Conservation (phyloP, 2,888 invertebrate genomes). For the Cenopis cana region DNA sequence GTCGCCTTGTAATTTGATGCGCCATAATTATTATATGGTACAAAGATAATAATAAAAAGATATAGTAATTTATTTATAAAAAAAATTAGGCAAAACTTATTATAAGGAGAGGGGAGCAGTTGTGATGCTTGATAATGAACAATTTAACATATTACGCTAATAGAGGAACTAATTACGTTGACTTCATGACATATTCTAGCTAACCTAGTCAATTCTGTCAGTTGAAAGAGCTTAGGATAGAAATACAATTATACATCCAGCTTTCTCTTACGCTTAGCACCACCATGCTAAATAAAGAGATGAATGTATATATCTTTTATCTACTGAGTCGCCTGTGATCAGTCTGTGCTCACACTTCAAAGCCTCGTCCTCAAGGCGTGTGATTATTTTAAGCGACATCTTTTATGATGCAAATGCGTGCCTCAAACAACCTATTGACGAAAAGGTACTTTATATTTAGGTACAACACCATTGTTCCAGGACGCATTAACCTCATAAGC, state of each 20-base stretch:
- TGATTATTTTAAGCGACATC: constrained; percentile 60
- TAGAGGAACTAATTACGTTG: background rate
- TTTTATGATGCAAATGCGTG: constrained; percentile 73
- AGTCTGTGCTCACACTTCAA: background rate
- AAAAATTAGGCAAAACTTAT: background rate
- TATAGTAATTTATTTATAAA: background rate
- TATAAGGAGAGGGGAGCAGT: background rate
- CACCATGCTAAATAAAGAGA: background rate
- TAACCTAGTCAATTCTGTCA: too few species aligned
- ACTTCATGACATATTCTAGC: background rate
- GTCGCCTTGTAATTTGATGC: constrained; percentile 25
- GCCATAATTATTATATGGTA: background rate
- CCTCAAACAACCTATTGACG: constrained; percentile 46
- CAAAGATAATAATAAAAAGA: background rate
- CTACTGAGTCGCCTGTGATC: background rate
- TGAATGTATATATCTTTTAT: background rate
- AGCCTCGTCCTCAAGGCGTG: constrained; percentile 52
- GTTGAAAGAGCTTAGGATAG: background rate
- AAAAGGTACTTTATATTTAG: constrained; percentile 25
- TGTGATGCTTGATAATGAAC: background rate
- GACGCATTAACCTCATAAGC: background rate
- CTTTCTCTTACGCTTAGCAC: background rate
- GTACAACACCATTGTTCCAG: constrained; percentile 14
- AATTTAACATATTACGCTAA: too few species aligned
- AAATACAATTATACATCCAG: too few species aligned